Conservation (phyloP, 2,797 vertebrate species). For the Sebastes wilsoni region DNA sequence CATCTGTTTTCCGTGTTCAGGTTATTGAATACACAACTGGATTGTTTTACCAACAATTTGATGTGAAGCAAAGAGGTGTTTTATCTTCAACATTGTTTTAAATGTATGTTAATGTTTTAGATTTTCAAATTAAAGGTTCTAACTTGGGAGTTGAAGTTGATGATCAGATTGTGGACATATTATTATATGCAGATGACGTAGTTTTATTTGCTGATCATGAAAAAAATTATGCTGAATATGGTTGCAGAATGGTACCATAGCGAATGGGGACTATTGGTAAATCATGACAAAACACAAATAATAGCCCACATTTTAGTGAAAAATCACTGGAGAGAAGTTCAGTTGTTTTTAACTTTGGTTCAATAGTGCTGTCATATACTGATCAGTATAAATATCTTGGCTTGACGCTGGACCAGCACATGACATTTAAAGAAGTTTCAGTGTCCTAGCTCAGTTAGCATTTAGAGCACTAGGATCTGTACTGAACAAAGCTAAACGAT, state of each 20-base stretch:
- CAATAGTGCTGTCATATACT: neutral
- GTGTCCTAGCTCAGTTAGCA: neutral
- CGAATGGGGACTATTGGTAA: neutral
- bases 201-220: neutral
- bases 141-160: neutral
- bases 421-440: neutral
- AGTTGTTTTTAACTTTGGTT: neutral
- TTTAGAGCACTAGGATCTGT: neutral
- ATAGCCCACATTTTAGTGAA: neutral
- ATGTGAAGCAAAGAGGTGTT: neutral
- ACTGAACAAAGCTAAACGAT: neutral
- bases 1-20: neutral
- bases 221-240: neutral
- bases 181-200: neutral
- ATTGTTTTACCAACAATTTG: neutral
- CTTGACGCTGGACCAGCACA: neutral
- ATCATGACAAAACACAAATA: neutral
- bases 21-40: neutral
- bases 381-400: neutral
- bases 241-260: neutral
- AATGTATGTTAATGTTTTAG: neutral
- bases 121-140: neutral
- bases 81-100: neutral
- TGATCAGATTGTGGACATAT: neutral
- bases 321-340: neutral